These are phyloP conservation scores for Diorhabda sublineata DNA, from an alignment of 1,140 invertebrate species.

Conservation along the genomic window DNA sequence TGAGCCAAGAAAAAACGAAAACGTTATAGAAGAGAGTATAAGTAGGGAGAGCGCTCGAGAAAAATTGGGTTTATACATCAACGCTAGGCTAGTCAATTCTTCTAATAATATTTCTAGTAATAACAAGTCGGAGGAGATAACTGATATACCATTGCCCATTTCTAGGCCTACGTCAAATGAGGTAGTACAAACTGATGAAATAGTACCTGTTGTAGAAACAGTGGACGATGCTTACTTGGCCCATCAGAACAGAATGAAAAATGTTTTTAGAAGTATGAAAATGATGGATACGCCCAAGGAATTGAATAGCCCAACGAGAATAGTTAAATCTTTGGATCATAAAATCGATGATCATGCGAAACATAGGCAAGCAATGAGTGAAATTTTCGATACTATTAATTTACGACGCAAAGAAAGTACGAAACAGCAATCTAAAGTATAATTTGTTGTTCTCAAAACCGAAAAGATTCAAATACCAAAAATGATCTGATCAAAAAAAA, in stretches of 20 bases:
- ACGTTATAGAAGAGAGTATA: constrained; percentile 30
- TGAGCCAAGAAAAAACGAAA: constrained; percentile 20
- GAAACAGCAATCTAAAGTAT: neutral
- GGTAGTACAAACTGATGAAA: neutral
- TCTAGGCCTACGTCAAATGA: neutral
- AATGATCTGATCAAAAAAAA: too few relatives aligned
- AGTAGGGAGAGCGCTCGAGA: constrained; percentile 25
- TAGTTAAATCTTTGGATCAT: constrained; percentile 21
- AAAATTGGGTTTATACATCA: constrained; percentile 20
- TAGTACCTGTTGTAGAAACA: neutral
- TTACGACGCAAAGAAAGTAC: constrained; percentile 20
- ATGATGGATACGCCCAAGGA: neutral
- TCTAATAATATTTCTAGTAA: constrained; percentile 1
- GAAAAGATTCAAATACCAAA: too few relatives aligned
- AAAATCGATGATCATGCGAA: constrained; percentile 18
- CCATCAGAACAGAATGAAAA: constrained; percentile 18
- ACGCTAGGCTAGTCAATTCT: constrained; percentile 4
- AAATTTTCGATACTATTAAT: constrained; percentile 27
- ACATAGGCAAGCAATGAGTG: constrained; percentile 27
- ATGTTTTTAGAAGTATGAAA: constrained; percentile 25
- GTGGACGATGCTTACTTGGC: neutral
- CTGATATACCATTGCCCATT: neutral
- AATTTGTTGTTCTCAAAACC: too few relatives aligned
- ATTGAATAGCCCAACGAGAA: neutral
- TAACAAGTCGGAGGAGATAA: neutral